Evolutionary conservation across 1,140 invertebrate genomes (phyloP).

Genomic region (Brachionus asplanchnoidis): DNA sequence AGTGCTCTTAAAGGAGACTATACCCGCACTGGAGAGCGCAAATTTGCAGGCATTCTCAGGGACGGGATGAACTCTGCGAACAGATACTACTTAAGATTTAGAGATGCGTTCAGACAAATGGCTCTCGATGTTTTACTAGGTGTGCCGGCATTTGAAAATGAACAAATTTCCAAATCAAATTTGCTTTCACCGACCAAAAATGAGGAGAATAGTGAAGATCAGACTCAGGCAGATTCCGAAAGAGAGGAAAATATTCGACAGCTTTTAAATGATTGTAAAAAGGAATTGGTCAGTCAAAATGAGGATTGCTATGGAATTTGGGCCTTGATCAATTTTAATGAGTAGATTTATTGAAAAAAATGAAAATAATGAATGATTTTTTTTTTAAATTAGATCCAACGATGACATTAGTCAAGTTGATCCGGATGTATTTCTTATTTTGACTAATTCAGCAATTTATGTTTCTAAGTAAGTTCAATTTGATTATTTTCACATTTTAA

Average conservation of each 20-base stretch:
- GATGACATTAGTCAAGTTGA: conserved; percentile 48
- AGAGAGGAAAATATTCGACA: conserved; percentile 72
- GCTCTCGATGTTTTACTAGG: conserved; percentile 90
- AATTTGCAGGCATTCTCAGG: conserved; percentile 92
- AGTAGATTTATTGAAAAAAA: background rate
- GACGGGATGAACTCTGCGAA: conserved; percentile 98
- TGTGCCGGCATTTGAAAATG: conserved; percentile 63
- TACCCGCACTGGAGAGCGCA: conserved; percentile 90
- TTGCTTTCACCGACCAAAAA: background rate
- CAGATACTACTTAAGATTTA: conserved; percentile 76
- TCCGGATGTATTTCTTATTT: conserved; percentile 38
- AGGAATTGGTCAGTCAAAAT: conserved; percentile 75
- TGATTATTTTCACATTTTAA: background rate
- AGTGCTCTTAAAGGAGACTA: conserved; percentile 96
- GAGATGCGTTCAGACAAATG: conserved; percentile 87
- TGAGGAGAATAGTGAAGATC: conserved; percentile 46
- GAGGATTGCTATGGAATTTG: conserved; percentile 79
- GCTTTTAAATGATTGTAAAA: conserved; percentile 88
- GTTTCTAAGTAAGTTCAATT: conserved; percentile 43
- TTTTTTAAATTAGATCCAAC: conserved; percentile 36
- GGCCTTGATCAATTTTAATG: conserved; percentile 84
- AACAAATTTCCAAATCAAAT: conserved; percentile 54
- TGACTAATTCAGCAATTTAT: conserved; percentile 42
- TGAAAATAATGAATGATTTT: background rate
- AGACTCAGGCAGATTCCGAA: conserved; percentile 47